These are phyloP conservation scores for Psilanteris sp. DNA, from an alignment of 1,140 invertebrate species.

Conservation along the genomic window DNA sequence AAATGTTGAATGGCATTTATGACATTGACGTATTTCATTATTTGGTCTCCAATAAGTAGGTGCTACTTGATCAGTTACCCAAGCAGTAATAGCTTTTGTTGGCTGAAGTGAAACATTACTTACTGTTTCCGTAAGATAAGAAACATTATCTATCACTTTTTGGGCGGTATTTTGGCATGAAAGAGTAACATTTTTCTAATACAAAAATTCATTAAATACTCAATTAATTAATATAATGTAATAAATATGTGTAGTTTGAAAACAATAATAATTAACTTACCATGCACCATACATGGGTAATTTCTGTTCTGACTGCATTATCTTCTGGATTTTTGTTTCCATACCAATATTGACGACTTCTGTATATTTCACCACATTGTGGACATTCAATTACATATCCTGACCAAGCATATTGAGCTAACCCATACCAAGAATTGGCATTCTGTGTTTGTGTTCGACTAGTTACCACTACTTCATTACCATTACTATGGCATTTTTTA, in stretches of 20 bases:
- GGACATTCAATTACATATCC: constrained; percentile 90
- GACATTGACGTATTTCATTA: constrained; percentile 86
- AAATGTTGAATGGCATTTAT: constrained; percentile 83
- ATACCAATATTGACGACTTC: constrained; percentile 91
- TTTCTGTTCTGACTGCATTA: constrained; percentile 84
- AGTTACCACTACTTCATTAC: constrained; percentile 84
- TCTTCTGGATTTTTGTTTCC: constrained; percentile 89
- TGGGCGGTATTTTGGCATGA: constrained; percentile 86
- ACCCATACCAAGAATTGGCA: constrained; percentile 85
- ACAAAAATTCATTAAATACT: no score
- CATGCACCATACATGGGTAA: constrained; percentile 90
- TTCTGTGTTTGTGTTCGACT: constrained; percentile 82
- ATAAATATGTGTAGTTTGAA: no score
- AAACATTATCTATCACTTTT: constrained; percentile 87
- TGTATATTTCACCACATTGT: constrained; percentile 90
- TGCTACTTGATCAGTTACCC: constrained; percentile 87
- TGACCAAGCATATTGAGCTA: constrained; percentile 90
- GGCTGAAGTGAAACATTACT: constrained; percentile 85
- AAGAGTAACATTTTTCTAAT: constrained; percentile 66
- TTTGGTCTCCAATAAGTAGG: constrained; percentile 92
- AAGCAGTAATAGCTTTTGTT: constrained; percentile 84
- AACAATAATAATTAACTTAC: constrained; percentile 78
- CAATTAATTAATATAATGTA: no score
- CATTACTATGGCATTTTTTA: constrained; percentile 83
- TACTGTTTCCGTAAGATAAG: constrained; percentile 86